Evolutionary conservation across 1,140 invertebrate species (phyloP).

Genomic region (Leptoteleia sp.): DNA sequence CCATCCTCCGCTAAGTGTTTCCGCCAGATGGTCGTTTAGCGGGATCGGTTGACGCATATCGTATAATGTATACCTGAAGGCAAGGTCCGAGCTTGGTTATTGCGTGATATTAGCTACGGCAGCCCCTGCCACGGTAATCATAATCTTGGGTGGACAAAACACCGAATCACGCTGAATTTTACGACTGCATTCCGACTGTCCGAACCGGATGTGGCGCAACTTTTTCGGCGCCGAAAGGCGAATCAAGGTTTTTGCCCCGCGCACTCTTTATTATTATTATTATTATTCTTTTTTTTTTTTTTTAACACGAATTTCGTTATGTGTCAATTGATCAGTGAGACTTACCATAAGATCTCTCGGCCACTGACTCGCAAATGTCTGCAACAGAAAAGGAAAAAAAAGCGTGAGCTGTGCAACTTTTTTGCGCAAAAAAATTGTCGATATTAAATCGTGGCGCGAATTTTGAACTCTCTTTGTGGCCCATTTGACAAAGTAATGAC

Average conservation of each 20-base stretch:
- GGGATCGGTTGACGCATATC: slow-evolving; percentile 33
- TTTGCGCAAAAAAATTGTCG: too few relatives aligned
- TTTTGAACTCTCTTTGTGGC: slow-evolving; percentile 3
- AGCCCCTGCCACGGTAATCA: slow-evolving; percentile 72
- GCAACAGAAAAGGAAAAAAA: slow-evolving; percentile 69
- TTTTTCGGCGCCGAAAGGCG: slow-evolving; percentile 66
- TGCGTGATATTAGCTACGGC: slow-evolving; percentile 78
- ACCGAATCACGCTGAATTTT: slow-evolving; percentile 75
- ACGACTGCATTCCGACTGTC: slow-evolving; percentile 66
- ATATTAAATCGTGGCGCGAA: slow-evolving; percentile 22
- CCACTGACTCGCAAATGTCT: slow-evolving; percentile 75
- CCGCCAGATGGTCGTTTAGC: slow-evolving; percentile 62
- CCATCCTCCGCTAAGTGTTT: slow-evolving; percentile 44
- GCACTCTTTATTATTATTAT: too few relatives aligned
- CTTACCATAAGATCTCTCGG: slow-evolving; percentile 77
- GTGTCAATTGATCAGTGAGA: slow-evolving; percentile 44
- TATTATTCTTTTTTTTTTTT: neutral
- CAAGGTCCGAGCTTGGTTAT: slow-evolving; percentile 64
- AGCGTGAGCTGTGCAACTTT: slow-evolving; percentile 22
- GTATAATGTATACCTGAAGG: slow-evolving; percentile 46
- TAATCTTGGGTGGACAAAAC: slow-evolving; percentile 76
- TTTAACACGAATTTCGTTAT: slow-evolving; percentile 5
- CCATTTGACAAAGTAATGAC: slow-evolving; percentile 33
- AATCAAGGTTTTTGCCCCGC: neutral
- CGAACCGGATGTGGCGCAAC: slow-evolving; percentile 72